Base-by-base conservation (phyloP, 2,888 invertebrate genomes). In the Philereme transversata region DNA sequence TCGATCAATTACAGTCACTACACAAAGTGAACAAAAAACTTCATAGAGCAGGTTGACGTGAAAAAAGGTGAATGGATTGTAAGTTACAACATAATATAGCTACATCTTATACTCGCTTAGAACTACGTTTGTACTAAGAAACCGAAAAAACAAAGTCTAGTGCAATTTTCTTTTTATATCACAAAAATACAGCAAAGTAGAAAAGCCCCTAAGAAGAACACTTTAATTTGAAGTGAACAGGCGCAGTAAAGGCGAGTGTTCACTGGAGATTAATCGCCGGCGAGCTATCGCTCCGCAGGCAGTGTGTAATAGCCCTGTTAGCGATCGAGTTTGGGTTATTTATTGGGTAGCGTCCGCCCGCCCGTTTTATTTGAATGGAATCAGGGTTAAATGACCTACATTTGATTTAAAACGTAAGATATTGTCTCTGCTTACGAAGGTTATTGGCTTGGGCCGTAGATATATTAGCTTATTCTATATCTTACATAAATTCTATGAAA, bases 271-370 rank as follows among this genome's bases (percentile, higher is more conserved):
- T 65, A 67, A 70, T 67, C 54, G 61, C 48, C 61, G 51, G 41
- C 58, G 51, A 54, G 61, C 67, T 66, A 71, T 68, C 69, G 64
- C 66, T 57, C 58, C 55, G 54, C 59, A 59, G 54, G 48, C 64
- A 62, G 70, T 66, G 66, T 70, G 69, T 70, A 69, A 70, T 62
- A 58, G 68, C 64, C 69, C 68, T 69, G 72, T 70, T 71, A 67
- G 63, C 60, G 62, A 63, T 65, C 62, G 60, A 59, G 49, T 63
- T 43, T 34, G 57, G 34, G 56, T 63, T 63, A 65, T 64, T 67
- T 69, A 69, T 66, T 53, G 65, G 56, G 51, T 50, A 48, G 52
- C 52, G 60, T 55, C 55, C 55, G 54, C 44, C 34, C 51, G 56
- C 52, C 44, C 52, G 59, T 59, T 63, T 63, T 63, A 63, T 63